Percentiles rank a stretch among this genome's conserved stretches.
phyloP scores from a whole-genome alignment of 2,113 vertebrate species.

The Lonchura striata region DNA sequence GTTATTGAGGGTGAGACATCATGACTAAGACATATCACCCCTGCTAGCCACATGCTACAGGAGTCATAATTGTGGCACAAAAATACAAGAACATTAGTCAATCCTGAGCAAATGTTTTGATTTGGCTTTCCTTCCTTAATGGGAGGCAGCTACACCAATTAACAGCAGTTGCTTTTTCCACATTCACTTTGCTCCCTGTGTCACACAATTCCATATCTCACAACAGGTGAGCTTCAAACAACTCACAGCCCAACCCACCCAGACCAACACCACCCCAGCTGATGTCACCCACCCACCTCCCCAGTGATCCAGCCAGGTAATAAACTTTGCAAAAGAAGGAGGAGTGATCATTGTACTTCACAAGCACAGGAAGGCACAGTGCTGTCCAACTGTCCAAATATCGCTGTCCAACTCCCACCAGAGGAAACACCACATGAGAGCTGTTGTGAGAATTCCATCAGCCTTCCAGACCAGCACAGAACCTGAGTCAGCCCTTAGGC shows the following conservation, averaged over 20 bases:
- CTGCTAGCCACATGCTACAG: neutral
- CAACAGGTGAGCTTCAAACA: accelerated
- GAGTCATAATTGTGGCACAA: neutral
- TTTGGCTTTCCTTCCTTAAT: neutral
- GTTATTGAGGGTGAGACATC: neutral
- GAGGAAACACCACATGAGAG: neutral
- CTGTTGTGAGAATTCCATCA: neutral
- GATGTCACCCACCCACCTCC: neutral
- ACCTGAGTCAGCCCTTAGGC: neutral
- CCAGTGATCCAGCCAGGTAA: neutral
- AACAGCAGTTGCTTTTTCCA: neutral
- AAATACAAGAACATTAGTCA: neutral
- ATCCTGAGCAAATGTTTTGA: neutral
- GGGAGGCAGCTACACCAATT: neutral
- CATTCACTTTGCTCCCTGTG: neutral
- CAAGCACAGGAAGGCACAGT: neutral
- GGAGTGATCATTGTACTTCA: neutral
- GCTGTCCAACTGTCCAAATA: neutral
- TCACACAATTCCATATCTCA: neutral
- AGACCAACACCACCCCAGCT: neutral
- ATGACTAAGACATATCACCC: neutral
- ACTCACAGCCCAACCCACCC: neutral
- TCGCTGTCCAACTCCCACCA: neutral
- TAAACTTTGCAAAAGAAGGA: neutral
- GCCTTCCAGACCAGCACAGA: neutral